Evolutionary conservation across 2,888 invertebrate species (phyloP).

Genomic region (Drosophila subsilvestris): DNA sequence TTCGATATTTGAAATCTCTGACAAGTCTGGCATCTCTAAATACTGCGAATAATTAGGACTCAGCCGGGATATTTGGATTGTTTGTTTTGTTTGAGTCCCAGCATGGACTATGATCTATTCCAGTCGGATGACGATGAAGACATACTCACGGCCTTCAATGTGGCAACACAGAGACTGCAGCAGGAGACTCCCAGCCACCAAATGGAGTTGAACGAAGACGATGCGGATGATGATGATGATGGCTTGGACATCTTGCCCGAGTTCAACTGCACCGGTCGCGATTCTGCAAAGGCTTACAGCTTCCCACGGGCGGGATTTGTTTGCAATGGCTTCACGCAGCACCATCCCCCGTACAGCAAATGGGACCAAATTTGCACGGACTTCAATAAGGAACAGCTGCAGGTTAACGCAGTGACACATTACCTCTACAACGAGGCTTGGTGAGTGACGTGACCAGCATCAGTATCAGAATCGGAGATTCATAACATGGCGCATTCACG

Average conservation of each 20-base stretch:
- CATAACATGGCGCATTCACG: background rate
- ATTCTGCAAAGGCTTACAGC: conserved; percentile 56
- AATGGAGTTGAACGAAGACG: conserved; percentile 8
- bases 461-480: background rate
- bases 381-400: conserved; percentile 66
- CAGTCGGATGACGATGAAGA: conserved; percentile 83
- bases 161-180: conserved; percentile 68
- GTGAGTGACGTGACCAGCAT: conserved; percentile 51
- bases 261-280: conserved; percentile 81
- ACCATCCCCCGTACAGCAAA: conserved; percentile 32
- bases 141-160: conserved; percentile 74
- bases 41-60: background rate
- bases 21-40: background rate
- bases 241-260: conserved; percentile 69
- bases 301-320: conserved; percentile 77
- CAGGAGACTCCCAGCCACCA: conserved; percentile 1
- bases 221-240: conserved; percentile 14
- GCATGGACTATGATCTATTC: conserved; percentile 84
- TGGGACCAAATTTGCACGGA: conserved; percentile 61
- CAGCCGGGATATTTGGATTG: background rate
- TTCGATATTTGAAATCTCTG: background rate
- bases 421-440: conserved; percentile 78
- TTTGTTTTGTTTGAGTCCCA: background rate
- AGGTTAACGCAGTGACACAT: conserved; percentile 49
- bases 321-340: conserved; percentile 69